Conservation (phyloP, 2,113 vertebrate species). For the Acanthisitta chloris region DNA sequence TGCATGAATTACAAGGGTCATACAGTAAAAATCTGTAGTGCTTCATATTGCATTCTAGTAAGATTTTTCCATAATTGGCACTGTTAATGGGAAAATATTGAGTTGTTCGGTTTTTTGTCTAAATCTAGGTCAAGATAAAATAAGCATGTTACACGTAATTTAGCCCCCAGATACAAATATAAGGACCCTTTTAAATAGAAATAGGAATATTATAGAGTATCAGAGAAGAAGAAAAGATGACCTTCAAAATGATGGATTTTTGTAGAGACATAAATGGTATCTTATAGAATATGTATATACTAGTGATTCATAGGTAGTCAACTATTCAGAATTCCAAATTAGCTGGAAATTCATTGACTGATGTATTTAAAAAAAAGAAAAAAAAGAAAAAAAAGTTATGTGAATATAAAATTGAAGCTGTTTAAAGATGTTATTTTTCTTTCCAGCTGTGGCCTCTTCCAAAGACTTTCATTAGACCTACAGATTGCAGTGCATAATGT, state of each 20-base stretch:
- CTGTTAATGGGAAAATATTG: constrained; percentile 1
- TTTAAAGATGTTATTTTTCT: constrained; percentile 7
- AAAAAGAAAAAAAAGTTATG: background rate
- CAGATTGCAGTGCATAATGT: background rate
- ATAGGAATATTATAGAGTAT: background rate
- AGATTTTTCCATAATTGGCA: background rate
- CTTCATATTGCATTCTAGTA: background rate
- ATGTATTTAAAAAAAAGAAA: background rate
- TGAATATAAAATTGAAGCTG: background rate
- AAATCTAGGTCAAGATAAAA: constrained; percentile 42
- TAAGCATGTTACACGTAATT: constrained; percentile 38
- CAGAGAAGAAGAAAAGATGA: background rate
- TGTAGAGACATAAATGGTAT: background rate
- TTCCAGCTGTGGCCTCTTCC: background rate
- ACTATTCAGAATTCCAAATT: background rate
- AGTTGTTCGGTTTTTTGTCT: background rate
- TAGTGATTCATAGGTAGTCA: constrained; percentile 5
- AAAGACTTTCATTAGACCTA: background rate
- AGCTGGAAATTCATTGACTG: background rate
- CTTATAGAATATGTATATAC: constrained; percentile 8
- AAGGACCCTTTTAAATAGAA: constrained; percentile 14
- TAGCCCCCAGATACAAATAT: background rate
- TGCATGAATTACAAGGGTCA: background rate
- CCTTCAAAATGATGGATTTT: background rate
- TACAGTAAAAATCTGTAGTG: background rate